phyloP scores from a whole-genome alignment of 2,888 invertebrate species.

The Tenthredo mesomela region DNA sequence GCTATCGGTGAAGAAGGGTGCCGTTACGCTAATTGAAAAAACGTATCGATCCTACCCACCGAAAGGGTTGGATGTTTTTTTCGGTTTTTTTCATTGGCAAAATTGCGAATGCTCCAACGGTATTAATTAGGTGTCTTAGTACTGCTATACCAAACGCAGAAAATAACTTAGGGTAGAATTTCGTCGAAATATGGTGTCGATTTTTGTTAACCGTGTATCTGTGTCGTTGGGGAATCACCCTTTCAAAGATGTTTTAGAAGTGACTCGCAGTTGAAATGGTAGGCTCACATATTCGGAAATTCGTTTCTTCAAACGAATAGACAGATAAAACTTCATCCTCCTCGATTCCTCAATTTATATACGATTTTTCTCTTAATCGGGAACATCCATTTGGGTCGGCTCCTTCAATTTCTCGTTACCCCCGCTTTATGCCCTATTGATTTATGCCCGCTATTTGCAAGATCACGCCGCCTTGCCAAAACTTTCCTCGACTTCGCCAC shows the following conservation, averaged over 20 bases:
- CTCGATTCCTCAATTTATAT: conserved; percentile 71
- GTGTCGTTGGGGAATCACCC: neutral
- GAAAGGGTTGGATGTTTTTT: conserved; percentile 34
- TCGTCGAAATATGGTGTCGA: neutral
- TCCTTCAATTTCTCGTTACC: conserved; percentile 75
- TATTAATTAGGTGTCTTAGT: neutral
- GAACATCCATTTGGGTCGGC: conserved; percentile 74
- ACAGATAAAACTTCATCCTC: conserved; percentile 70
- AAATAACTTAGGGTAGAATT: neutral
- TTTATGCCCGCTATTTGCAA: conserved; percentile 75
- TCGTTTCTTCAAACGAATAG: conserved; percentile 52
- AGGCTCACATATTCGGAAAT: conserved; percentile 6
- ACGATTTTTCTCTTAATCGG: conserved; percentile 76
- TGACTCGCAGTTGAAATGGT: conserved; percentile 1
- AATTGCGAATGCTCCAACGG: conserved; percentile 6
- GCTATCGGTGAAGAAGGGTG: conserved; percentile 40
- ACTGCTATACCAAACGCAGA: neutral
- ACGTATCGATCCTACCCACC: conserved; percentile 33
- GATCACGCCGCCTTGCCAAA: conserved; percentile 74
- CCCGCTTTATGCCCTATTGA: conserved; percentile 67
- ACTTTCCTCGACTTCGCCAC: conserved; percentile 70
- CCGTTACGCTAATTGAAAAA: conserved; percentile 48
- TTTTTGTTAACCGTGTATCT: neutral
- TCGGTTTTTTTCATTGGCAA: neutral
- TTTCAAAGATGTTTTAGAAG: conserved; percentile 12